Evolutionary conservation across 1,140 invertebrate species (phyloP).

Genomic region (Potamilus streckersoni): DNA sequence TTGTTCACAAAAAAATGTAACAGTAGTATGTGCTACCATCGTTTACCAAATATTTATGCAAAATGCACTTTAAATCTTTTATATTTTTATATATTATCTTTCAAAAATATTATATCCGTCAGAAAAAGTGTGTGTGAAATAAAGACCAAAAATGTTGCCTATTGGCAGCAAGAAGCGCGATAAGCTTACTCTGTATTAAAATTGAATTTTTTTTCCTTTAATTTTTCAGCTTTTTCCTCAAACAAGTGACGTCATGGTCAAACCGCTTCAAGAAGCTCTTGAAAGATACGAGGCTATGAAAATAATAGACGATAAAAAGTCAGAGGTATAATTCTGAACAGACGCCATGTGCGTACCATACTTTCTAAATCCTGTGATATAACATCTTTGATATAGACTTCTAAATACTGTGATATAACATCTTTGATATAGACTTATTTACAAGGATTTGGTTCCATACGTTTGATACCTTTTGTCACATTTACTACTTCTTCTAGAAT

Average conservation of each 20-base stretch:
- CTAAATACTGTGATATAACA: too few species aligned
- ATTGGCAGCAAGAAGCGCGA: not conserved
- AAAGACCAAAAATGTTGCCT: not conserved
- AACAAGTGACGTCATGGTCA: conserved; percentile 62
- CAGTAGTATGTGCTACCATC: not conserved
- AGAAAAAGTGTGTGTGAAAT: not conserved
- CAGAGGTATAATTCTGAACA: too few species aligned
- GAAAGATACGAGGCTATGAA: conserved; percentile 66
- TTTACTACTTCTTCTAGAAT: too few species aligned
- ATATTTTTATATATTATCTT: not conserved
- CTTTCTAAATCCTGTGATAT: too few species aligned
- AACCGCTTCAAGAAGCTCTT: conserved; percentile 54
- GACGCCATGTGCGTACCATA: too few species aligned
- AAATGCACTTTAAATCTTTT: not conserved
- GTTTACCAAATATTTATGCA: not conserved
- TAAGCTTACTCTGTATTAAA: not conserved
- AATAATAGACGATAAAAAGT: conserved; percentile 5
- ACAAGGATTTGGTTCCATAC: too few species aligned
- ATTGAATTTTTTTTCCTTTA: not conserved
- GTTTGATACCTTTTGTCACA: too few species aligned
- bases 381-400: too few species aligned
- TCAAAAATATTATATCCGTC: not conserved
- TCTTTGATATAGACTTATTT: too few species aligned
- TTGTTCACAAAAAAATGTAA: too few species aligned
- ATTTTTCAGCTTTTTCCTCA: conserved; percentile 58